A percentile compares a stretch with the other conserved stretches of the same genome.
Conservation (phyloP, 2,888 invertebrate species). For the Netelia fuscicornis region DNA sequence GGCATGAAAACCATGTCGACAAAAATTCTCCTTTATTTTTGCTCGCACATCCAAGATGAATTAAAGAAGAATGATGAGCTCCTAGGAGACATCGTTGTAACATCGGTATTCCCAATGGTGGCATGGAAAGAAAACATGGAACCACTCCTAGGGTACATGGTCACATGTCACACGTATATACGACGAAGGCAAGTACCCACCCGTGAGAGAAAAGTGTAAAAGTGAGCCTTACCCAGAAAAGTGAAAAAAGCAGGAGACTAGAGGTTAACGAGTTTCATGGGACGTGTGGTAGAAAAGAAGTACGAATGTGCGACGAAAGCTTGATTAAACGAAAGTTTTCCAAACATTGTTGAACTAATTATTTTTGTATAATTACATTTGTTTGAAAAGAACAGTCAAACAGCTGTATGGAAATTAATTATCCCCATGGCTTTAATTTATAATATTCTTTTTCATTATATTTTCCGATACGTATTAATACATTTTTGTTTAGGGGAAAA, state of each 20-base stretch:
- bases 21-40: not conserved
- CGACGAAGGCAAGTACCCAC: not conserved
- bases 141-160: not conserved
- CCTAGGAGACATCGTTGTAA: not conserved
- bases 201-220: conserved; percentile 1
- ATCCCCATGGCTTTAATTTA: not conserved
- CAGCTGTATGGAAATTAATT: not conserved
- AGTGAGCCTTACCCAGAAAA: conserved; percentile 8
- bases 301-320: not conserved
- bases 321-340: not conserved
- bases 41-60: not conserved
- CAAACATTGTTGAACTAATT: not conserved
- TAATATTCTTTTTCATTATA: conserved; percentile 21
- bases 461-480: conserved; percentile 25
- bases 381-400: not conserved
- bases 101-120: conserved; percentile 17
- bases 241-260: conserved; percentile 5
- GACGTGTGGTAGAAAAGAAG: not conserved
- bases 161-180: conserved; percentile 4
- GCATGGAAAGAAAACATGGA: not conserved
- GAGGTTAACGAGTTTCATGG: not conserved
- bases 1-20: not conserved
- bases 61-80: conserved; percentile 11
- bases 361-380: not conserved
- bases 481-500: not conserved